Base-by-base conservation (phyloP, 2,888 invertebrate species). In the Yponomeuta sedellus region DNA sequence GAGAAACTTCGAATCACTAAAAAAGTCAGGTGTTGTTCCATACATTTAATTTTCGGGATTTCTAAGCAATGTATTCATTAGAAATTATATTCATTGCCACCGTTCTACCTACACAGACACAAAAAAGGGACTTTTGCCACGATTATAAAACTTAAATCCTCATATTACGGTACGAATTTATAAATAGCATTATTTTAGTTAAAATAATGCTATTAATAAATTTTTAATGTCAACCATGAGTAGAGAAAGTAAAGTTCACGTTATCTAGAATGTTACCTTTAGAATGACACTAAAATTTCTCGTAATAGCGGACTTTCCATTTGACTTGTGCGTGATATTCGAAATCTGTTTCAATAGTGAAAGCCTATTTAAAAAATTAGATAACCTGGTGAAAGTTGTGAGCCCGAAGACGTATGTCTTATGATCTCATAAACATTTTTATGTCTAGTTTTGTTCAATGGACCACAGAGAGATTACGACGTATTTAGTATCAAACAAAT, bases 291-390 rank as follows among this genome's bases (percentile, higher is more conserved):
- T 28, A n/a, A 16, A 25, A 34, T 3, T 25, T 6, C 10, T 25
- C 28, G 10, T 16, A 34, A 16, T 34, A 34, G 34, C 28, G 20
- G 20, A 63, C 64, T 64, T 64, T 64, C 64, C 22, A 64, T 57
- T 28, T 20, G 56, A 64, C 52, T 34, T 57, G 56, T 64, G 57
- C 19, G n/a, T 19, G 57, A 64, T 57, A 57, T 64, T 63, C 63
- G 57, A 64, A 64, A 64, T 64, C 64, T 64, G 34, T 64, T 64
- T 64, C 28, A 44, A n/a, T 20, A 57, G 64, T 28, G 64, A 64
- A 64, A 64, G 64, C 28, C 64, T 64, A 39, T 61, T 28, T 64
- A 22, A 64, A 28, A 62, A 62, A 64, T 56, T 64, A 56, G 34
- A 57, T 56, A 56, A 64, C 34, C 11, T 28, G 10, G 64, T 25